Evolutionary conservation across 2,888 invertebrate species (phyloP).

Genomic region (Scrobipalpa atriplicella): DNA sequence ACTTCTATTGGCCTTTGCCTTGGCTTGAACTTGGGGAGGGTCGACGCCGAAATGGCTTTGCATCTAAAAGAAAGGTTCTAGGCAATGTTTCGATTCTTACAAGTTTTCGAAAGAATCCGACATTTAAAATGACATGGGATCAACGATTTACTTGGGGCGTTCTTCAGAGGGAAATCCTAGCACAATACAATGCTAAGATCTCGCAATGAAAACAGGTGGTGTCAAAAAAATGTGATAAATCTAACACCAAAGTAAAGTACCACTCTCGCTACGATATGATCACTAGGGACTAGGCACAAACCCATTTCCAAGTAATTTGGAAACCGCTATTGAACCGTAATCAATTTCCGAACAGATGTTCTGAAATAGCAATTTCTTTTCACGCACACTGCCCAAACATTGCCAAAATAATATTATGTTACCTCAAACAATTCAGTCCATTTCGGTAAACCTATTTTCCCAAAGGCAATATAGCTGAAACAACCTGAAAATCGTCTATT

Average conservation of each 20-base stretch:
- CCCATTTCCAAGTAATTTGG: background rate
- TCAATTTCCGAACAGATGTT: background rate
- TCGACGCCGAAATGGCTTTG: background rate
- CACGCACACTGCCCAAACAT: slow-evolving; percentile 4
- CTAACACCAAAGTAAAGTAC: no score
- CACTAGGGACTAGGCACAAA: background rate
- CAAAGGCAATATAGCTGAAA: background rate
- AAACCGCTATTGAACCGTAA: slow-evolving; percentile 3
- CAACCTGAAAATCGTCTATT: background rate
- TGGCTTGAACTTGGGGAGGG: slow-evolving; percentile 10
- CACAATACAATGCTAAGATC: no score
- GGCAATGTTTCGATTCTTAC: no score
- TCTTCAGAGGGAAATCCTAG: no score
- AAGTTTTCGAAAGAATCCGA: no score
- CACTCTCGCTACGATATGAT: background rate
- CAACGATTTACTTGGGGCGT: no score
- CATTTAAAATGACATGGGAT: no score
- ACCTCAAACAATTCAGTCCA: background rate
- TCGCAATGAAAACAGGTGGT: no score
- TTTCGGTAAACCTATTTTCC: background rate
- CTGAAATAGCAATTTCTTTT: slow-evolving; percentile 1
- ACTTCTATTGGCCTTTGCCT: slow-evolving; percentile 11
- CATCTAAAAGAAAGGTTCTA: no score
- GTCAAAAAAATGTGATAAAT: no score
- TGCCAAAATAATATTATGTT: background rate